Evolutionary conservation across 2,888 invertebrate species (phyloP).

Genomic region (Andrena camellia): DNA sequence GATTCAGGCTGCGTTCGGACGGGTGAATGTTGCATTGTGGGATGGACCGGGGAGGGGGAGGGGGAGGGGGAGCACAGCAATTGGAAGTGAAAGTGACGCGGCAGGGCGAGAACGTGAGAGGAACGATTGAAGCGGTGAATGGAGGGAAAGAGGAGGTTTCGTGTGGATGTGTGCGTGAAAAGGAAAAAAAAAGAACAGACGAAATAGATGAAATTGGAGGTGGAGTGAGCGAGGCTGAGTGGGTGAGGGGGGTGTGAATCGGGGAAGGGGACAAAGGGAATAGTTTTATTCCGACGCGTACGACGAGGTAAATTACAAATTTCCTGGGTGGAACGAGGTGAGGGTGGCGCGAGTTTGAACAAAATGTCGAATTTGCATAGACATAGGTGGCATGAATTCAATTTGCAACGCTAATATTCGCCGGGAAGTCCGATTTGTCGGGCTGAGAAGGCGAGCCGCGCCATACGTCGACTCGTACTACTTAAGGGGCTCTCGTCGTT

Average conservation of each 20-base stretch:
- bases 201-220: slow-evolving; percentile 23
- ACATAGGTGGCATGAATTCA: slow-evolving; percentile 14
- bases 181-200: neutral
- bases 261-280: slow-evolving; percentile 8
- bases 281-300: slow-evolving; percentile 4
- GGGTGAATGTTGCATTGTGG: slow-evolving; percentile 1
- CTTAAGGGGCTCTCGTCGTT: too few relatives aligned
- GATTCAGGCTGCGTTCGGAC: slow-evolving; percentile 37
- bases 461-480: neutral
- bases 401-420: slow-evolving; percentile 27
- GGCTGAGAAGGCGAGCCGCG: neutral
- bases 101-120: slow-evolving; percentile 39
- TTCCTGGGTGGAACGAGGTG: neutral
- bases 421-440: neutral
- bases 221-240: neutral
- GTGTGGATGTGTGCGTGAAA: neutral
- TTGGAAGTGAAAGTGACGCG: slow-evolving; percentile 42
- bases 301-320: slow-evolving; percentile 13
- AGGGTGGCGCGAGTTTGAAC: neutral
- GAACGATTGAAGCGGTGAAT: slow-evolving; percentile 29
- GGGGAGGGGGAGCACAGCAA: neutral
- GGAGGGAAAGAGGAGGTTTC: neutral
- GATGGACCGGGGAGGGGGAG: neutral
- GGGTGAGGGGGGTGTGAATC: neutral
- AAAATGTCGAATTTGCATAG: slow-evolving; percentile 1